Conservation (phyloP, 2,888 invertebrate genomes). For the Priapulus caudatus region DNA sequence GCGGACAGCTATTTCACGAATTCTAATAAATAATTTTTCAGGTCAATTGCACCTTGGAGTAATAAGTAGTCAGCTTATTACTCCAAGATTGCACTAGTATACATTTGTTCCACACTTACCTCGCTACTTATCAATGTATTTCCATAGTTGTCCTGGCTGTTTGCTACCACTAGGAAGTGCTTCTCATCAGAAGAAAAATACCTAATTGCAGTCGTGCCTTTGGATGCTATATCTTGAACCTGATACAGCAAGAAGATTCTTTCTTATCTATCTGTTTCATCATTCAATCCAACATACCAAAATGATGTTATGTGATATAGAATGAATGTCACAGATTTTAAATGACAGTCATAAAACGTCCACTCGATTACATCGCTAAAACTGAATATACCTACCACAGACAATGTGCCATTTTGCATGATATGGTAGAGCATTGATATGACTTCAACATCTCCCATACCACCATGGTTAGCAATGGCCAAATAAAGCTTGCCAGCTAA, state of each 20-base stretch:
- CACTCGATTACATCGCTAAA: too few relatives aligned
- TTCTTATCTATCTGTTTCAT: neutral
- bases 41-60: too few relatives aligned
- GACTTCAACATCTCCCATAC: constrained; percentile 24
- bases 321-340: too few relatives aligned
- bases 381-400: constrained; percentile 21
- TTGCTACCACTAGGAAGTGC: constrained; percentile 29
- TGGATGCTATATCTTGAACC: constrained; percentile 30
- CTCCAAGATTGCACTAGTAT: too few relatives aligned
- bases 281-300: too few relatives aligned
- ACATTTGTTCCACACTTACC: constrained; percentile 5
- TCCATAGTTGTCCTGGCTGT: constrained; percentile 27
- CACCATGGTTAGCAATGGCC: constrained; percentile 30
- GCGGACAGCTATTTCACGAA: too few relatives aligned
- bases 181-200: constrained; percentile 23
- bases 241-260: constrained; percentile 16
- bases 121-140: constrained; percentile 25
- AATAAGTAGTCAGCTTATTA: too few relatives aligned
- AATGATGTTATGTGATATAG: too few relatives aligned
- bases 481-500: constrained; percentile 25
- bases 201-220: constrained; percentile 29
- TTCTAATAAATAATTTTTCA: too few relatives aligned
- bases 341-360: too few relatives aligned
- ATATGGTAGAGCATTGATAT: constrained; percentile 29
- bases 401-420: constrained; percentile 21